A percentile compares a stretch with the other conserved stretches of the same genome.
Conservation (phyloP, 2,113 vertebrate genomes). For the Gymnogyps californianus region DNA sequence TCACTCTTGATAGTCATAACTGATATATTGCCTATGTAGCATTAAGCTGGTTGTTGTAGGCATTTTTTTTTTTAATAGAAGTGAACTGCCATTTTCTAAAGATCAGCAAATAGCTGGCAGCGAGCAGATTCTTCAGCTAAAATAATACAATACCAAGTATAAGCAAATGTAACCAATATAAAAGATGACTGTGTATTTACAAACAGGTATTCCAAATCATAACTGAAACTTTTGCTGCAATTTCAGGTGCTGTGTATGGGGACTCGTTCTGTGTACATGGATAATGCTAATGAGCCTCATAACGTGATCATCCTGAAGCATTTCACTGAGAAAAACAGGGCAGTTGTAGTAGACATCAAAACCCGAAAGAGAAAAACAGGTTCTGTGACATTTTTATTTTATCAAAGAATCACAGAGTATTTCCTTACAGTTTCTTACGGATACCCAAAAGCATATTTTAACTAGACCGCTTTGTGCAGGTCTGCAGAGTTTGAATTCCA, state of each 20-base stretch:
- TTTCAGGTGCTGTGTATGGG: constrained; percentile 92
- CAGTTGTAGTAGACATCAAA: constrained; percentile 93
- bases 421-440: not conserved
- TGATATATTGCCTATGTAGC: not conserved
- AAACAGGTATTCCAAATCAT: not conserved
- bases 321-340: constrained; percentile 95
- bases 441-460: not conserved
- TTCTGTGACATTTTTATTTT: constrained; percentile 50
- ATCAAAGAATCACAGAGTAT: not conserved
- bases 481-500: not conserved
- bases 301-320: constrained; percentile 94
- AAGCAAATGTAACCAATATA: not conserved
- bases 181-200: not conserved
- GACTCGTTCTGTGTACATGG: constrained; percentile 90
- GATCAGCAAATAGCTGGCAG: not conserved
- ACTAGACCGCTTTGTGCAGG: not conserved
- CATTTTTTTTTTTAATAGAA: not conserved
- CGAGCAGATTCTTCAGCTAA: not conserved
- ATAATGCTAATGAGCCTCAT: constrained; percentile 95
- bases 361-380: constrained; percentile 96
- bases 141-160: not conserved
- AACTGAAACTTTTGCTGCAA: not conserved
- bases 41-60: not conserved
- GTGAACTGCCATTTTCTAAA: not conserved
- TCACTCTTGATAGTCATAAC: not conserved